Evolutionary conservation across 2,797 vertebrate genomes (phyloP).

Genomic region (Characodon lateralis): DNA sequence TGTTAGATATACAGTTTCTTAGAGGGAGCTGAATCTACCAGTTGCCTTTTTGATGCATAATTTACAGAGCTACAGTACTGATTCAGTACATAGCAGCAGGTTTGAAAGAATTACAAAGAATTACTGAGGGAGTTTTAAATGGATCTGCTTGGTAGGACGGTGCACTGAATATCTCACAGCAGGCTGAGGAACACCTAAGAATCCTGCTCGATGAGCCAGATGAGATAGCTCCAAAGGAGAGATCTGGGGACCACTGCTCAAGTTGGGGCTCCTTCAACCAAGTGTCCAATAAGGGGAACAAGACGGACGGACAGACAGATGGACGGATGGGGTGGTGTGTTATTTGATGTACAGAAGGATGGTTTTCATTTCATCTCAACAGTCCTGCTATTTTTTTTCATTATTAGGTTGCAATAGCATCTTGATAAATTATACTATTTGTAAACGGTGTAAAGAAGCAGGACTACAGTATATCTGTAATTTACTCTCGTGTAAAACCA

Average conservation of each 20-base stretch:
- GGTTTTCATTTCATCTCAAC: background rate
- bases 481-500: background rate
- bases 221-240: background rate
- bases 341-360: background rate
- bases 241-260: background rate
- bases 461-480: background rate
- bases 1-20: background rate
- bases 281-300: background rate
- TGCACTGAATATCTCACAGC: background rate
- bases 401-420: background rate
- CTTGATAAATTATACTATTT: background rate
- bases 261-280: background rate
- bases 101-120: background rate
- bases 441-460: background rate
- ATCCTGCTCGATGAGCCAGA: background rate
- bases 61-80: background rate
- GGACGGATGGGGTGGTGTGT: too few species aligned
- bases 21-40: background rate
- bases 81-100: background rate
- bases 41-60: background rate
- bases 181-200: background rate
- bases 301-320: background rate
- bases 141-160: background rate
- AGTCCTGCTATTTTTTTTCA: background rate
- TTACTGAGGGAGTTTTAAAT: background rate